phyloP scores from a whole-genome alignment of 2,797 vertebrate species.

The Channa striata region DNA sequence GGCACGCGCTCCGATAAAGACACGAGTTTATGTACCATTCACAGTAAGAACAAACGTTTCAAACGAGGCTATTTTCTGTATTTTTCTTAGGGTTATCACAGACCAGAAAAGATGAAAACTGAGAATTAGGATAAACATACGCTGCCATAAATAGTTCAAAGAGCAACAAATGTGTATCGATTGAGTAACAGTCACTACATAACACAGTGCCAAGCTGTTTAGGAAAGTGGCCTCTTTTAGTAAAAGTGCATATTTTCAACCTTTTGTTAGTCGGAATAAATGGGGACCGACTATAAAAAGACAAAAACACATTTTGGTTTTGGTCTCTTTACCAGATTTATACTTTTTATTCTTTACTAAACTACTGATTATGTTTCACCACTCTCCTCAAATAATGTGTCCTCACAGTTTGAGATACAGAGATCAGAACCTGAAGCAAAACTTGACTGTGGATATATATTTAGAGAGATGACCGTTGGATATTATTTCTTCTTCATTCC shows the following conservation, averaged over 20 bases:
- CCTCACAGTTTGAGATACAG: no score
- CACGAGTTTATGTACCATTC: not conserved
- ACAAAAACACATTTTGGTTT: no score
- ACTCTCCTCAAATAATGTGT: not conserved
- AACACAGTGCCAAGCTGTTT: no score
- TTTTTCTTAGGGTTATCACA: not conserved
- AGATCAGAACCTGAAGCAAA: not conserved
- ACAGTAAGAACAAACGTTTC: not conserved
- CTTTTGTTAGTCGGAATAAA: no score
- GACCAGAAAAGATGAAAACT: not conserved
- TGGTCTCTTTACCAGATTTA: no score
- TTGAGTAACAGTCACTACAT: no score
- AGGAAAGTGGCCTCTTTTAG: no score
- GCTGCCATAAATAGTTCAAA: not conserved
- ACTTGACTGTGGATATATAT: conserved; percentile 1
- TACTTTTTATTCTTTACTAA: not conserved
- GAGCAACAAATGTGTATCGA: not conserved
- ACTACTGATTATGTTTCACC: not conserved
- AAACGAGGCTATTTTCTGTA: not conserved
- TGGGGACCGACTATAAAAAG: no score
- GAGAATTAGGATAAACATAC: not conserved
- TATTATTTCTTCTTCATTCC: no score
- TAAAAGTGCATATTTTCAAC: no score
- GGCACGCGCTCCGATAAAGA: not conserved
- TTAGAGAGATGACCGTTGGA: not conserved